Conservation (phyloP, 2,888 invertebrate genomes). For the Eurytoma californica region DNA sequence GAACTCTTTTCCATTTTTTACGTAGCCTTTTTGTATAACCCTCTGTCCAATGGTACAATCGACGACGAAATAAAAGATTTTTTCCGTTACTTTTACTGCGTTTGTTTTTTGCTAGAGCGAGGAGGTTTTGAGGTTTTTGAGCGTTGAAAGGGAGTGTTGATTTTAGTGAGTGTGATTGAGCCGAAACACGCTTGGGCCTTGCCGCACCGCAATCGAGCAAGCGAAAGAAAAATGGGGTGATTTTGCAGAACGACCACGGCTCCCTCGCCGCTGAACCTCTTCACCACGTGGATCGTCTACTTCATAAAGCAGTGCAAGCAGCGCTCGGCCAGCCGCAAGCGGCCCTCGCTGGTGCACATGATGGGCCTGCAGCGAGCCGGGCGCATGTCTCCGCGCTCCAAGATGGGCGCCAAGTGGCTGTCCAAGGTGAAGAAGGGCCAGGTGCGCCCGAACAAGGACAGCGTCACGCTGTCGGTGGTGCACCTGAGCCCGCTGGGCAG, state of each 20-base stretch:
- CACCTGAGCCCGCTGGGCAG: conserved; percentile 91
- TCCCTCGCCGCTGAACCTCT: conserved; percentile 84
- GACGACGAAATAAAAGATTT: no score
- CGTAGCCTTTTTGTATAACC: no score
- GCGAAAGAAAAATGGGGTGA: neutral
- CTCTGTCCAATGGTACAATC: no score
- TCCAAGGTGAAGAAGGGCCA: conserved; percentile 76
- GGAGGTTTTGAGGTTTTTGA: no score
- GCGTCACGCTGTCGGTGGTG: conserved; percentile 86
- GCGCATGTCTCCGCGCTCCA: conserved; percentile 75
- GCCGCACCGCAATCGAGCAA: neutral
- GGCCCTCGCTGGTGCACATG: conserved; percentile 76
- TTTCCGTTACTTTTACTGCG: no score
- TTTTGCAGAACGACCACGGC: conserved; percentile 80
- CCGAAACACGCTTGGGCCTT: no score
- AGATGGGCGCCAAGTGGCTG: conserved; percentile 77
- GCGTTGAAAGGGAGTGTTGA: no score
- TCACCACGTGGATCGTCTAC: conserved; percentile 80
- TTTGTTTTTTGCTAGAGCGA: no score
- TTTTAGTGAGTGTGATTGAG: no score
- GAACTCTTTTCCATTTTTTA: no score
- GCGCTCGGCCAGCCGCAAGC: conserved; percentile 74
- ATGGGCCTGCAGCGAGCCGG: conserved; percentile 75
- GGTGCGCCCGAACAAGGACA: conserved; percentile 76
- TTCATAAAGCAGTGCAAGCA: conserved; percentile 76